Percentiles rank a stretch among this genome's conserved stretches.
These are phyloP conservation scores for Pelodiscus sinensis DNA, from an alignment of 2,113 vertebrate species.

Conservation along the genomic window DNA sequence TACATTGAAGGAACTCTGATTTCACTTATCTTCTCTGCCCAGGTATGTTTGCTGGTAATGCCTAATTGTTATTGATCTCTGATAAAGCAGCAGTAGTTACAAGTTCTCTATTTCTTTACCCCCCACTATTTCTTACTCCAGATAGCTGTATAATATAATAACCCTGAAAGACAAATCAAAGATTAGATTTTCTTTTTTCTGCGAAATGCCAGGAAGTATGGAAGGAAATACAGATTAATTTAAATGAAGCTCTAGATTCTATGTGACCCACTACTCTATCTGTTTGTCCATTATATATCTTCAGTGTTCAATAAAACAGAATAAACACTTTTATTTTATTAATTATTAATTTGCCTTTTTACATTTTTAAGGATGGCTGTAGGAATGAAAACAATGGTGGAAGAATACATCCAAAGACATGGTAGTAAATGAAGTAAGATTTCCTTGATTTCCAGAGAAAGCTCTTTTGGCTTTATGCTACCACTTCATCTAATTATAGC, in stretches of 20 bases:
- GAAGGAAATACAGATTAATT: conserved; percentile 11
- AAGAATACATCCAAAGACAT: neutral
- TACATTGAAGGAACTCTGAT: neutral
- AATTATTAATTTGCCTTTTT: conserved; percentile 75
- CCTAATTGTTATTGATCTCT: conserved; percentile 6
- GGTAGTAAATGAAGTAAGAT: conserved; percentile 2
- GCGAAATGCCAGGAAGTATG: conserved; percentile 14
- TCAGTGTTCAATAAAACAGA: conserved; percentile 70
- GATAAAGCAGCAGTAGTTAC: neutral
- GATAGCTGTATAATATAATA: conserved; percentile 23
- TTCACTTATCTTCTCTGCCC: neutral
- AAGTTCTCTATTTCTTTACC: neutral
- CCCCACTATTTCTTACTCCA: neutral
- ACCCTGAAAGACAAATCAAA: neutral
- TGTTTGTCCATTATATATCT: conserved; percentile 46
- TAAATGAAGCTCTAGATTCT: conserved; percentile 4
- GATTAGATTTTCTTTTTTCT: neutral
- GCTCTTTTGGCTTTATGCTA: neutral
- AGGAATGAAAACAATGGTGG: conserved; percentile 42
- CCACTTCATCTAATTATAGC: conserved; percentile 28
- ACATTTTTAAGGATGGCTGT: conserved; percentile 58
- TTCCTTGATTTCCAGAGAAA: conserved; percentile 16
- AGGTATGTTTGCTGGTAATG: neutral
- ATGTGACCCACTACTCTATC: conserved; percentile 21
- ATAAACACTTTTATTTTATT: conserved; percentile 64